Conservation (phyloP, 1,140 invertebrate genomes). For the Wiebesia pumilae region DNA sequence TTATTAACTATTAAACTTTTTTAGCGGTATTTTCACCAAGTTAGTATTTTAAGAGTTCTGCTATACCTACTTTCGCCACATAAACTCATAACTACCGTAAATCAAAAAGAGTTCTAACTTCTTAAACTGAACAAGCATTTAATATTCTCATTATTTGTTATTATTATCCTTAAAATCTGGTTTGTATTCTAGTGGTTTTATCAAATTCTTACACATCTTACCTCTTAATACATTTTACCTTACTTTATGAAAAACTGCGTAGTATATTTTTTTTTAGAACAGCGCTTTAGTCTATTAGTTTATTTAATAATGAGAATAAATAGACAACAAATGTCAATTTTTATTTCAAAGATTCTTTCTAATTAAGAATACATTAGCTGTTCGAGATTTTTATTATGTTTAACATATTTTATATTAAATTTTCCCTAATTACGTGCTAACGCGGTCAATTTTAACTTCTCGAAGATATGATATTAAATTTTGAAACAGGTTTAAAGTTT, state of each 20-base stretch:
- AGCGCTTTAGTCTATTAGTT: too few relatives aligned
- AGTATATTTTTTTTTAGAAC: background rate
- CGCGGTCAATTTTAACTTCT: background rate
- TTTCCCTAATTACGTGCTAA: background rate
- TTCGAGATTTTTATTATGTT: background rate
- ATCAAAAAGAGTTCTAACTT: background rate
- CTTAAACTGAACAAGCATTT: background rate
- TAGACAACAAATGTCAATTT: too few relatives aligned
- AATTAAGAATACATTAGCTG: background rate
- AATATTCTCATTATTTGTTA: background rate
- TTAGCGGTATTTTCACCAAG: background rate
- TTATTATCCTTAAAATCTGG: background rate
- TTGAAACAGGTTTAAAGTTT: background rate
- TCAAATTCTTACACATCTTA: background rate
- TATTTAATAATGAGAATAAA: too few relatives aligned
- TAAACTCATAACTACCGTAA: background rate
- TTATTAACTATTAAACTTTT: background rate
- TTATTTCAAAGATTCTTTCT: background rate
- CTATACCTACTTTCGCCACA: background rate
- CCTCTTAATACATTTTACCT: background rate
- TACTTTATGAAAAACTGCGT: too few relatives aligned
- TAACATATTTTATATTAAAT: background rate
- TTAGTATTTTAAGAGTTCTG: background rate
- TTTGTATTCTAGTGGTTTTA: background rate
- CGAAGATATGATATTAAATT: background rate